Percentiles rank a stretch among this genome's conserved stretches.
Evolutionary conservation across 2,888 invertebrate species (phyloP).

Genomic region (Tachina lurida): DNA sequence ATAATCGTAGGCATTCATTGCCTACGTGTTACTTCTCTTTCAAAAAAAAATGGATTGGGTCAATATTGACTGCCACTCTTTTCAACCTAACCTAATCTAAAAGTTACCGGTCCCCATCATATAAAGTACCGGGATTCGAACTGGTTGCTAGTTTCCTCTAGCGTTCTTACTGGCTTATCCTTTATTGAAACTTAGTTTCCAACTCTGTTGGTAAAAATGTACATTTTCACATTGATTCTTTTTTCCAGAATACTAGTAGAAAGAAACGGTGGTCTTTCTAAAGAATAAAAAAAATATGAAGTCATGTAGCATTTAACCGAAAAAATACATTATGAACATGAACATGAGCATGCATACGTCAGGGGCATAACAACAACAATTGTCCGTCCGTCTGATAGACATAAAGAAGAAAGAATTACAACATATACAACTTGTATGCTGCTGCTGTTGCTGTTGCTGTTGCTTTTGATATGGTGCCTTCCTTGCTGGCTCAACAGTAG

Average conservation of each 20-base stretch:
- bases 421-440: conserved; percentile 32
- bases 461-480: conserved; percentile 36
- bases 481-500: conserved; percentile 48
- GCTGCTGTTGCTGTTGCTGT: conserved; percentile 35
- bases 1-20: too few relatives aligned
- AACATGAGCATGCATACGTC: conserved; percentile 57
- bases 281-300: conserved; percentile 23
- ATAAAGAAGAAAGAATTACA: conserved; percentile 41
- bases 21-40: too few relatives aligned
- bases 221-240: conserved; percentile 32
- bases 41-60: too few relatives aligned
- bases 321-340: conserved; percentile 58
- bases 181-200: neutral
- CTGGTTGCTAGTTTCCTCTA: too few relatives aligned
- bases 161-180: neutral
- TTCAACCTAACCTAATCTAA: too few relatives aligned
- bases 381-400: conserved; percentile 11
- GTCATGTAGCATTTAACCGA: conserved; percentile 50
- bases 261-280: conserved; percentile 61
- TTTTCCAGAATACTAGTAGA: neutral
- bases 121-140: too few relatives aligned
- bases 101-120: too few relatives aligned
- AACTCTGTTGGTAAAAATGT: conserved; percentile 44
- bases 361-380: conserved; percentile 21
- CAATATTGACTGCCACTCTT: too few relatives aligned